Base-by-base conservation (phyloP, 2,797 vertebrate species). In the Prionace glauca region DNA sequence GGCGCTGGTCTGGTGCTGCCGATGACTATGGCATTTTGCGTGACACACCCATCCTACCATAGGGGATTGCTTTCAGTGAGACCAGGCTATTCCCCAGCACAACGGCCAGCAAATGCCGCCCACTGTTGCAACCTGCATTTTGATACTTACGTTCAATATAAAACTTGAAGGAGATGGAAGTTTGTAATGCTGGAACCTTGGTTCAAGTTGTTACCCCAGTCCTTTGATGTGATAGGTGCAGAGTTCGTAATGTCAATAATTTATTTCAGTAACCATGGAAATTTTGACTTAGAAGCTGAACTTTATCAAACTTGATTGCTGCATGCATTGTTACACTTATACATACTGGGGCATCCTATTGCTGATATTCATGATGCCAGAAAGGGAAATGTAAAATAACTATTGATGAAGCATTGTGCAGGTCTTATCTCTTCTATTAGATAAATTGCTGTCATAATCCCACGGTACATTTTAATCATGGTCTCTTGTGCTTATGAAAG, bases 241-340 rank as follows among this genome's bases (percentile, higher is more conserved):
- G 41, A 84, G 10, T 77, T 77, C 29, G 1, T 95, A 56, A 95
- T 95, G 14, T 60, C 88, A 29, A 8, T 77, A n/a, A 26, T 56
- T 95, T 32, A 45, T 94, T 77, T 95, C 69, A 72, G 50, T 95
- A 77, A 77, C 71, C 69, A 95, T 56, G 93, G 50, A 45, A 95
- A 77, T 77, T 50, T 77, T 95, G 26, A 74, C 16, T 5, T 18
- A 77, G 29, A 56, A 56, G 26, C 26, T 56, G 93, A 95, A 77
- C 72, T 32, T 32, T 14, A 56, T 95, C 74, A 95, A 71, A 9
- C 41, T 20, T 95, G 71, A 32, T 72, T 95, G 71, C 77, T 95
- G 29, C 69, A 45, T 56, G 93, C 93, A 94, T 32, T 90, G 87
- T 62, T 32, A 32, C 3, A 29, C 18, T 60, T 8, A 0, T 20